phyloP scores from a whole-genome alignment of 2,113 vertebrate species.

The Syngnathus floridae region DNA sequence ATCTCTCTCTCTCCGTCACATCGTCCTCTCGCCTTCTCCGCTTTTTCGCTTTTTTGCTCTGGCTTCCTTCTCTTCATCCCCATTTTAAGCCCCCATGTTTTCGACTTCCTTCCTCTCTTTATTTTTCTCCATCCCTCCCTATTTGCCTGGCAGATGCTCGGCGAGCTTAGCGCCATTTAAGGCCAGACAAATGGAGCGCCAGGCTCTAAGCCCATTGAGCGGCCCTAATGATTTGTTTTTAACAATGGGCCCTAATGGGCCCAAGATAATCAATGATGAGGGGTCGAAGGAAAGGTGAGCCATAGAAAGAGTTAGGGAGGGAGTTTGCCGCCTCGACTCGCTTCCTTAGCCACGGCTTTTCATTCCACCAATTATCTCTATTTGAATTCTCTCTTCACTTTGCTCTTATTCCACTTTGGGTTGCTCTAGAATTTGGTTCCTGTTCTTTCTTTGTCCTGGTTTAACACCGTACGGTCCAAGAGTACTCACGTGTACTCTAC shows the following conservation, averaged over 20 bases:
- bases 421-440: background rate
- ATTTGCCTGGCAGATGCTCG: constrained; percentile 81
- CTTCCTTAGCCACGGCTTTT: constrained; percentile 27
- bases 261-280: constrained; percentile 91
- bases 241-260: constrained; percentile 93
- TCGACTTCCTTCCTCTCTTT: constrained; percentile 21
- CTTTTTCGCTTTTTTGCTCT: constrained; percentile 46
- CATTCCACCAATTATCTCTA: constrained; percentile 29
- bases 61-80: constrained; percentile 37
- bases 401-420: constrained; percentile 3
- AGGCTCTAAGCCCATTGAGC: constrained; percentile 85
- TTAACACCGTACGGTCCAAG: constrained; percentile 4
- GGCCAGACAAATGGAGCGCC: constrained; percentile 84
- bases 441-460: background rate
- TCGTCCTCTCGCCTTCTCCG: constrained; percentile 39
- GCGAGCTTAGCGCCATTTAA: constrained; percentile 86
- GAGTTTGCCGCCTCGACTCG: constrained; percentile 25
- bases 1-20: constrained; percentile 41
- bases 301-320: constrained; percentile 48
- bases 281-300: constrained; percentile 83
- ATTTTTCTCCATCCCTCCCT: constrained; percentile 28
- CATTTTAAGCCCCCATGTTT: constrained; percentile 42
- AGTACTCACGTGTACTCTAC: background rate
- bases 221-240: constrained; percentile 84
- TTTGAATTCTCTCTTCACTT: constrained; percentile 32